A percentile compares a stretch with the other conserved stretches of the same genome.
Conservation (phyloP, 92 coral and sea anemone genomes). For the Umimayanthus chanpuru region DNA sequence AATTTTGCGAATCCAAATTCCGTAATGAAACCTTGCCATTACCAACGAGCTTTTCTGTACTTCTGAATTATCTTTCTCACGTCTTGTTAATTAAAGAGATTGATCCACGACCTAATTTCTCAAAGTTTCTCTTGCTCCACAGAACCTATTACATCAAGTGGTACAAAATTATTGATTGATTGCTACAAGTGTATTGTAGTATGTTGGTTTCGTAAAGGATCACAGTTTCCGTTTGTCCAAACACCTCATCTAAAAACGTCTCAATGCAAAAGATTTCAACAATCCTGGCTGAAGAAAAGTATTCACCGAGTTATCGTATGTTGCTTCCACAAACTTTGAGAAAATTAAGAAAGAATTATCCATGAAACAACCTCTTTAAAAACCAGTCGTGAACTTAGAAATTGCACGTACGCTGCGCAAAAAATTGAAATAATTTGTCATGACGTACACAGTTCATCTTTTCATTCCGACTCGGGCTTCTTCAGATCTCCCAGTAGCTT, state of each 20-base stretch:
- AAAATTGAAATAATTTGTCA: background rate
- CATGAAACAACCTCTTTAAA: background rate
- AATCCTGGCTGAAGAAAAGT: background rate
- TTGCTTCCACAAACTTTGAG: background rate
- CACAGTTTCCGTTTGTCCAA: background rate
- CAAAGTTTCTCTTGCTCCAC: background rate
- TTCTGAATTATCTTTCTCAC: background rate
- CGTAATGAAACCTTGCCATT: too few species aligned
- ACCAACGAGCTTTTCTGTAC: background rate
- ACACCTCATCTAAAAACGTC: background rate
- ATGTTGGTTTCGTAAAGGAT: background rate
- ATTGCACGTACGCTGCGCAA: background rate
- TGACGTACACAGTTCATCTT: background rate
- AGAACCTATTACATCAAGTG: background rate
- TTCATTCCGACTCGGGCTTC: constrained; percentile 53
- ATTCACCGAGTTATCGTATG: background rate
- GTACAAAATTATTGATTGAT: background rate
- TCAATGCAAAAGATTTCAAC: background rate
- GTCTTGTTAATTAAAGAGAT: background rate
- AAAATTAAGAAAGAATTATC: too few species aligned
- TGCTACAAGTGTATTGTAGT: background rate
- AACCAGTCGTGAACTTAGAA: background rate
- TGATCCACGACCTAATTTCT: too few species aligned
- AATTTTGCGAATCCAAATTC: too few species aligned
- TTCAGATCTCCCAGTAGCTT: constrained; percentile 80